phyloP scores from a whole-genome alignment of 2,113 vertebrate species.

The Dissostichus mawsoni region DNA sequence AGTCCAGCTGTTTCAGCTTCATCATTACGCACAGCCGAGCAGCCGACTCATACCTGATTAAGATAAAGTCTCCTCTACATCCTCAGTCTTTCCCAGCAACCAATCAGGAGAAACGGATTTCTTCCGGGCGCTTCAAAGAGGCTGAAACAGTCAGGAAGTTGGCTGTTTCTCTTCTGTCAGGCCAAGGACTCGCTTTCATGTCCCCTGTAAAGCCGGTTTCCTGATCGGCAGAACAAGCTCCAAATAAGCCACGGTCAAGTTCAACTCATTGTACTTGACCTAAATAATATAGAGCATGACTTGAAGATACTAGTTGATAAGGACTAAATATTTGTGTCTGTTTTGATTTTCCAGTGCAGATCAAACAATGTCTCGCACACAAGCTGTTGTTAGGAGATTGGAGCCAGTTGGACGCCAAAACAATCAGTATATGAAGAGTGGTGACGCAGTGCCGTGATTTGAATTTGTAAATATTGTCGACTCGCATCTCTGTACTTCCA shows the following conservation, averaged over 20 bases:
- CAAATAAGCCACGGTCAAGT: slow-evolving; percentile 8
- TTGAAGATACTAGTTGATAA: neutral
- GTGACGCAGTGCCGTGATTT: neutral
- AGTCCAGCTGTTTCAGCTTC: slow-evolving; percentile 55
- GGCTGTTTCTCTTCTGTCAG: slow-evolving; percentile 57
- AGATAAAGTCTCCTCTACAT: slow-evolving; percentile 55
- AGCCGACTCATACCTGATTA: slow-evolving; percentile 50
- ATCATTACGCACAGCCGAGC: slow-evolving; percentile 22
- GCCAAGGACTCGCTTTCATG: slow-evolving; percentile 60
- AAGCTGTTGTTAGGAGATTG: neutral
- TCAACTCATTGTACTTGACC: neutral
- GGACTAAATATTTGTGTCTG: neutral
- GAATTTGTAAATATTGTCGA: neutral
- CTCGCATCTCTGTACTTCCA: neutral
- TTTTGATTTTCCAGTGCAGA: neutral
- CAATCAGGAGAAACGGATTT: slow-evolving; percentile 55
- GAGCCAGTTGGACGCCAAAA: neutral
- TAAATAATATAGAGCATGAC: neutral
- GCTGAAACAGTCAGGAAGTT: slow-evolving; percentile 59
- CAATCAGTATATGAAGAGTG: neutral
- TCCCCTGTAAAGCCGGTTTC: slow-evolving; percentile 57
- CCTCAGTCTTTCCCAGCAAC: slow-evolving; percentile 41
- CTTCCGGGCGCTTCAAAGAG: slow-evolving; percentile 68
- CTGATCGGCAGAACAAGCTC: slow-evolving; percentile 56
- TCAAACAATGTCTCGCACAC: neutral